Base-by-base conservation (phyloP, 2,888 invertebrate species). In the Candidula unifasciata region DNA sequence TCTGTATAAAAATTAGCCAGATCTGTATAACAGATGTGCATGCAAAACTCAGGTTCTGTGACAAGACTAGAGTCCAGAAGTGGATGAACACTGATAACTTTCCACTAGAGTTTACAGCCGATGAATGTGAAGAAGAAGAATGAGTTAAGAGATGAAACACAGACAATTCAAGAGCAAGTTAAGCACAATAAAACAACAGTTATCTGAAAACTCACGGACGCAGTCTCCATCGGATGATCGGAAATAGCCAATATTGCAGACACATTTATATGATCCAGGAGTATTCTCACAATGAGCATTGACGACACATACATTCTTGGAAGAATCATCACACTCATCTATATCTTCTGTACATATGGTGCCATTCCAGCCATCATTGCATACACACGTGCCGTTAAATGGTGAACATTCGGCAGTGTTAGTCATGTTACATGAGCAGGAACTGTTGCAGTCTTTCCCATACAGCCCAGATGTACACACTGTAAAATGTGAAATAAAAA, bases 291-390 rank as follows among this genome's bases (percentile, higher is more conserved):
- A 84, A 27, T 13, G 21, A 54, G 71, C 0, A 33, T 84, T 76
- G 0, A 1, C 30, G 1, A 35, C 54, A 76, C 84, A 84, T 35
- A 54, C 18, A 54, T 52, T n/a, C n/a, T 21, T 10, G 33, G 54
- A 24, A 6, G 66, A 10, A 27, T 27, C 27, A 27, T 18, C 37
- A 76, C 84, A 84, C 44, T 84, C 80, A 68, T 84, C 35, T 33
- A 84, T 52, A 52, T 80, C 66, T n/a, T 66, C 44, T 30, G 35
- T 37, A 33, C 84, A 84, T n/a, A 33, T 60, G 27, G 24, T 21
- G 18, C 84, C 84, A 64, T 37, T 80, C 84, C 84, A 84, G 18
- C 84, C 84, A n/a, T 13, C n/a, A 1, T 10, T 16, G 44, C 84
- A 84, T 2, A 18, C 35, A 52, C 84, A 84, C 0, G 74, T 76